Evolutionary conservation across 2,888 invertebrate genomes (phyloP).

Genomic region (Pyrochroa serraticornis): DNA sequence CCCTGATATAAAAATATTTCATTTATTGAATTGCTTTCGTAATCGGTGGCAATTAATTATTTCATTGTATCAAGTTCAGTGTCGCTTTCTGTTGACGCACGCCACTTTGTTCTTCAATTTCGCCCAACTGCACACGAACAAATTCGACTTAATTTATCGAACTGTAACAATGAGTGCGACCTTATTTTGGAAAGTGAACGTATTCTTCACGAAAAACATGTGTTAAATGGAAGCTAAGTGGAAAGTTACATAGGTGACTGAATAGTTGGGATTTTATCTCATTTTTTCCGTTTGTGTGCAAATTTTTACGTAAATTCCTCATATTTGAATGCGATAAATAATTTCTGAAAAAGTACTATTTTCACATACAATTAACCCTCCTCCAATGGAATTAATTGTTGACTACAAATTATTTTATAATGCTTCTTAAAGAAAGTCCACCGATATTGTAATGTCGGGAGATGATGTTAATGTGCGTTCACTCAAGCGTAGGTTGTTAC

Average conservation of each 20-base stretch:
- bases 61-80: not conserved
- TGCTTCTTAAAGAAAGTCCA: not conserved
- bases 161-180: too few species aligned
- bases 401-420: slow-evolving; percentile 1
- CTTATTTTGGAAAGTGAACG: too few species aligned
- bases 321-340: not conserved
- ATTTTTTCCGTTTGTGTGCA: not conserved
- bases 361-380: not conserved
- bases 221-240: not conserved
- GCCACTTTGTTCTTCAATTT: too few species aligned
- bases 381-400: not conserved
- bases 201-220: not conserved
- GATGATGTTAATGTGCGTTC: too few species aligned
- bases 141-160: too few species aligned
- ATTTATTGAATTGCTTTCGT: slow-evolving; percentile 23
- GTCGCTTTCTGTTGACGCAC: too few species aligned
- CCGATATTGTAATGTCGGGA: not conserved
- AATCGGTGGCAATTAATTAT: slow-evolving; percentile 27
- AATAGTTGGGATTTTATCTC: not conserved
- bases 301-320: not conserved
- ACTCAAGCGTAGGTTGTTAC: not conserved
- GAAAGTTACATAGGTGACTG: not conserved
- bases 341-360: not conserved
- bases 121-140: too few species aligned
- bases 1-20: too few species aligned